Conservation (phyloP, 2,888 invertebrate species). For the Cotesia congregata region DNA sequence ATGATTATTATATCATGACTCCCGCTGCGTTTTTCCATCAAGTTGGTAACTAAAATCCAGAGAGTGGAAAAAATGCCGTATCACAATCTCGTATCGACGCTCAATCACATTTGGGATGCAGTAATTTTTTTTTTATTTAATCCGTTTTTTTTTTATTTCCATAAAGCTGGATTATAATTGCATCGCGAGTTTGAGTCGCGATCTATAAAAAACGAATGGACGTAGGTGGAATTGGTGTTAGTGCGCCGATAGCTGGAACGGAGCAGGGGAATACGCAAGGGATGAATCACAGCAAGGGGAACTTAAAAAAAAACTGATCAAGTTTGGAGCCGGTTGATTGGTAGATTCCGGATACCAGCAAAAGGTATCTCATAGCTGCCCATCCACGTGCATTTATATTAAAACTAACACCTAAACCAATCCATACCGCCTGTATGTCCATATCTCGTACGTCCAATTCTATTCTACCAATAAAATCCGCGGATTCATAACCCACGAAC, state of each 20-base stretch:
- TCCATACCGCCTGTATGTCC: constrained; percentile 36
- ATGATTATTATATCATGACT: no score
- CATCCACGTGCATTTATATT: constrained; percentile 22
- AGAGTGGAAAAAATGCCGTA: constrained; percentile 35
- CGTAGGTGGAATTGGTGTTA: constrained; percentile 40
- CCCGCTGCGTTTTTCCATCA: constrained; percentile 55
- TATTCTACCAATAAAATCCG: constrained; percentile 49
- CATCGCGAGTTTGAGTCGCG: constrained; percentile 63
- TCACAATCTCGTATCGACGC: constrained; percentile 68
- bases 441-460: constrained; percentile 36
- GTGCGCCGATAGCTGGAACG: constrained; percentile 41
- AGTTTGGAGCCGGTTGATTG: constrained; percentile 69
- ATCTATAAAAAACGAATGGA: constrained; percentile 47
- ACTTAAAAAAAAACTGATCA: constrained; percentile 66
- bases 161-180: constrained; percentile 71
- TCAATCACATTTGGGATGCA: constrained; percentile 71
- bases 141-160: constrained; percentile 54
- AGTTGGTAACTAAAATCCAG: neutral
- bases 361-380: constrained; percentile 29
- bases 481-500: constrained; percentile 47
- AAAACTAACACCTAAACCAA: constrained; percentile 7
- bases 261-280: constrained; percentile 35
- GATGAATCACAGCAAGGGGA: constrained; percentile 50
- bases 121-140: constrained; percentile 54
- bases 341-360: constrained; percentile 57